Percentiles rank a stretch among this genome's conserved stretches.
phyloP scores from a whole-genome alignment of 2,113 vertebrate genomes.

The Zootoca vivipara region DNA sequence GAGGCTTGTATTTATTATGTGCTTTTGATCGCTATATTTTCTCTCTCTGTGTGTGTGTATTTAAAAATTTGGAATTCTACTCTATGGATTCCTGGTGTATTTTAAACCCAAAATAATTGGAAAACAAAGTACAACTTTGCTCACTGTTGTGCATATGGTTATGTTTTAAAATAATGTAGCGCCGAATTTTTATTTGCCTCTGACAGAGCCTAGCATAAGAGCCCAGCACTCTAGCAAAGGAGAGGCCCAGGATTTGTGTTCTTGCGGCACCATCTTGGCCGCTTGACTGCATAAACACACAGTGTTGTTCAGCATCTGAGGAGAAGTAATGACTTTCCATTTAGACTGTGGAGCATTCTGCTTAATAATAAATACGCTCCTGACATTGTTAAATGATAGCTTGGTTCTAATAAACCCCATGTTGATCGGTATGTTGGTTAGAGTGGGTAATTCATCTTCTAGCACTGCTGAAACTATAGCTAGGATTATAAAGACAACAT shows the following conservation, averaged over 20 bases:
- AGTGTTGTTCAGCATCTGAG: constrained; percentile 46
- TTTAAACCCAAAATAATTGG: constrained; percentile 7
- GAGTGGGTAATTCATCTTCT: constrained; percentile 65
- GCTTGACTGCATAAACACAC: constrained; percentile 38
- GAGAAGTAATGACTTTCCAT: constrained; percentile 57
- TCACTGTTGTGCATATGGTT: constrained; percentile 8
- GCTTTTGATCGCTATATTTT: neutral
- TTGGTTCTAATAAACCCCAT: constrained; percentile 74
- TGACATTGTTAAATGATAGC: constrained; percentile 66
- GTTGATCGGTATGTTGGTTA: constrained; percentile 57
- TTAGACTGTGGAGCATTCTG: constrained; percentile 52
- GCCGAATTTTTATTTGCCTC: constrained; percentile 26
- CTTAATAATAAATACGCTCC: constrained; percentile 56
- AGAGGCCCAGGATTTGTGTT: constrained; percentile 12
- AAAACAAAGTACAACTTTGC: constrained; percentile 2
- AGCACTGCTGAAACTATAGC: constrained; percentile 50
- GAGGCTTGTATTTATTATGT: neutral
- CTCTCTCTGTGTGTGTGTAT: neutral
- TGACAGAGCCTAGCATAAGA: neutral
- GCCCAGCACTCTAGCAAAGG: constrained; percentile 38
- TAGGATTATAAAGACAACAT: constrained; percentile 67
- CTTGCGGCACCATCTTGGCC: constrained; percentile 9
- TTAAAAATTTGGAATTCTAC: neutral
- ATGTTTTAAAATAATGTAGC: constrained; percentile 18
- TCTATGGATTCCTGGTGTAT: neutral